These are phyloP conservation scores for Empidonax traillii DNA, from an alignment of 2,113 vertebrate genomes.

Conservation along the genomic window DNA sequence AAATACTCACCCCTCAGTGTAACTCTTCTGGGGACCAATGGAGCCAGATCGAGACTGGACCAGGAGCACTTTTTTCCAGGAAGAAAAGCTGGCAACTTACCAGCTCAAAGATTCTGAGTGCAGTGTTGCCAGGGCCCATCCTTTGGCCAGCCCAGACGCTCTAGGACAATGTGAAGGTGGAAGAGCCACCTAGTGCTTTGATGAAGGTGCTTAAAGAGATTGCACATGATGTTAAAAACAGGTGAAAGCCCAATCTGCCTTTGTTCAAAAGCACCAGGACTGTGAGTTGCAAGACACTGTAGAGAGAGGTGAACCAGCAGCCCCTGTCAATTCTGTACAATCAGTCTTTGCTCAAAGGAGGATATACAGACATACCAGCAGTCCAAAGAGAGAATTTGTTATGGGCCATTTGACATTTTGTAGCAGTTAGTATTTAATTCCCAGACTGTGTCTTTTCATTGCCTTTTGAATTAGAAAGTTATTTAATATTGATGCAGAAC, in stretches of 20 bases:
- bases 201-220: neutral
- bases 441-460: constrained; percentile 4
- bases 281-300: neutral
- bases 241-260: neutral
- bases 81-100: neutral
- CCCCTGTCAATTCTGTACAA: neutral
- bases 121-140: neutral
- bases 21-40: neutral
- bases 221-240: neutral
- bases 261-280: neutral
- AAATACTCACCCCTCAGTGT: neutral
- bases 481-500: neutral
- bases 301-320: neutral
- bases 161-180: neutral
- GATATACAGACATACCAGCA: neutral
- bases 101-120: neutral
- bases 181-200: neutral
- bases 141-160: neutral
- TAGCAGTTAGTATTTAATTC: constrained; percentile 9
- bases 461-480: constrained; percentile 26
- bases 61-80: neutral
- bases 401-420: neutral
- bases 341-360: neutral
- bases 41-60: neutral
- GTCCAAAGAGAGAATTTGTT: neutral